A percentile compares a stretch with the other conserved stretches of the same genome.
phyloP scores from a whole-genome alignment of 2,113 vertebrate genomes.

The Ceratotherium simum region DNA sequence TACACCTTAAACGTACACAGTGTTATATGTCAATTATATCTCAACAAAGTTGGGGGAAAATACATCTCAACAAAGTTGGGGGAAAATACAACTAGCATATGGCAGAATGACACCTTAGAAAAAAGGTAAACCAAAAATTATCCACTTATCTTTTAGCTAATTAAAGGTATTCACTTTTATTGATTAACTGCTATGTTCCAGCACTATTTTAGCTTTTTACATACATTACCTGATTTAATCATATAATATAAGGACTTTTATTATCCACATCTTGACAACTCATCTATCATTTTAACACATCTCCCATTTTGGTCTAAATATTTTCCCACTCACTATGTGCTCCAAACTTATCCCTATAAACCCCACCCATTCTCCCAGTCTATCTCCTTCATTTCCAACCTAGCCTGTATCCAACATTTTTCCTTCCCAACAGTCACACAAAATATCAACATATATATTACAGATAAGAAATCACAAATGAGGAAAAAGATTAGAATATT shows the following conservation, averaged over 20 bases:
- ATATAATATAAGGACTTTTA: not conserved
- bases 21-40: not conserved
- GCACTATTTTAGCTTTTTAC: not conserved
- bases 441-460: not conserved
- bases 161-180: not conserved
- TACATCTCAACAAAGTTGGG: not conserved
- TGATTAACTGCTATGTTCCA: not conserved
- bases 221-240: not conserved
- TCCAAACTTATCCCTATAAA: not conserved
- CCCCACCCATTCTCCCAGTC: not conserved
- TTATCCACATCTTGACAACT: not conserved
- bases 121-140: not conserved
- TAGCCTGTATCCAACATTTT: not conserved
- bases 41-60: not conserved
- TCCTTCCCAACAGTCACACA: not conserved
- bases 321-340: not conserved
- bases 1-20: not conserved
- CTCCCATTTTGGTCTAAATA: not conserved
- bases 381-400: not conserved
- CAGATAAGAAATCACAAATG: not conserved
- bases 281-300: not conserved
- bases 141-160: not conserved
- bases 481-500: not conserved
- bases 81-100: not conserved
- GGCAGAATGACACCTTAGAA: not conserved